A percentile compares a stretch with the other conserved stretches of the same genome.
Evolutionary conservation across 1,140 invertebrate genomes (phyloP).

Genomic region (Diabrotica undecimpunctata): DNA sequence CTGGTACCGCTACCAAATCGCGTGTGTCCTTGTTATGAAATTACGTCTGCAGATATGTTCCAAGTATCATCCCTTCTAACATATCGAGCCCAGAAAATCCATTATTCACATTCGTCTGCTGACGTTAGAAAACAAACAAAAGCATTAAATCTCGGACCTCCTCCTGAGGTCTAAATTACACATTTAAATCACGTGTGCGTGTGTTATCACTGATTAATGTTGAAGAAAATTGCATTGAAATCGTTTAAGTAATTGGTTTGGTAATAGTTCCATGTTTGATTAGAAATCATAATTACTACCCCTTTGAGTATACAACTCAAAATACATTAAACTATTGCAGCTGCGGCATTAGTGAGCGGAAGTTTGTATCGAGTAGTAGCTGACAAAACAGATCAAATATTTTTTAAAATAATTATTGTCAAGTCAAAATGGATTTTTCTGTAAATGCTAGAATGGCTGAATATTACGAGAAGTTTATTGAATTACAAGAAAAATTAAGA

Average conservation of each 20-base stretch:
- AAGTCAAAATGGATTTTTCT: not conserved
- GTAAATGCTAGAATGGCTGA: constrained; percentile 29
- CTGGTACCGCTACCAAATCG: constrained; percentile 4
- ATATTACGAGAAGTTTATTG: constrained; percentile 43
- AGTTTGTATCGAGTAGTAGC: not conserved
- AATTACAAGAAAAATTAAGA: constrained; percentile 43
- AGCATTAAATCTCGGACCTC: no score
- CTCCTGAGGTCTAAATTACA: no score
- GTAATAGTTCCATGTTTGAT: not conserved
- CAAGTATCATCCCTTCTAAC: not conserved
- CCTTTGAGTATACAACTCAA: not conserved
- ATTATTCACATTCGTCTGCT: no score
- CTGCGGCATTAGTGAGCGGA: not conserved
- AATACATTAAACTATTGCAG: not conserved
- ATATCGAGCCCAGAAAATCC: no score
- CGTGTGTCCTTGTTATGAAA: constrained; percentile 10
- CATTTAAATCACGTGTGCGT: not conserved
- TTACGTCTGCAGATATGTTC: not conserved
- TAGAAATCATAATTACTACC: not conserved
- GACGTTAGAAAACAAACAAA: no score
- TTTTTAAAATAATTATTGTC: not conserved
- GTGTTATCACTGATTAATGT: not conserved
- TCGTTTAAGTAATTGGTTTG: not conserved
- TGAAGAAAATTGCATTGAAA: not conserved
- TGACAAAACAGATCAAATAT: not conserved